Evolutionary conservation across 2,113 vertebrate species (phyloP).

Genomic region (Melanocharis versteri): DNA sequence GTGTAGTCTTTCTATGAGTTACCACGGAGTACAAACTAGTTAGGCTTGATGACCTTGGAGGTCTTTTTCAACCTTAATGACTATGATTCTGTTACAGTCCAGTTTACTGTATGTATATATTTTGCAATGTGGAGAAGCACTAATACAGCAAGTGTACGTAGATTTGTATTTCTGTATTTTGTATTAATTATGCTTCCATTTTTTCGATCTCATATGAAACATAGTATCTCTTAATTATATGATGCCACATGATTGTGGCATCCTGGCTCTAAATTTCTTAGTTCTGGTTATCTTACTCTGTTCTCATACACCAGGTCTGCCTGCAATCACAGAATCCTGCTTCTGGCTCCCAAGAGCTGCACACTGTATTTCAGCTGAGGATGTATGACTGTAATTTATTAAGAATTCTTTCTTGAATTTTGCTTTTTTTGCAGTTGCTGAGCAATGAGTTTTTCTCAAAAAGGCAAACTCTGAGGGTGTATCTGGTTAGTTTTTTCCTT

Average conservation of each 20-base stretch:
- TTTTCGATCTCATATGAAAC: background rate
- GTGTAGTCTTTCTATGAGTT: background rate
- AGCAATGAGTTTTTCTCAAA: background rate
- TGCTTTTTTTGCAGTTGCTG: background rate
- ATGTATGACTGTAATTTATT: background rate
- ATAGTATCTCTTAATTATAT: background rate
- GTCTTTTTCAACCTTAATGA: background rate
- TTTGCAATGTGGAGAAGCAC: background rate
- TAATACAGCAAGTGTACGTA: background rate
- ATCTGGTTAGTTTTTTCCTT: background rate
- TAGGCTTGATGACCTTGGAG: background rate
- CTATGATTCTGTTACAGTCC: background rate
- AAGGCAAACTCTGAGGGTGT: background rate
- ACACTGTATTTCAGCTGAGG: background rate
- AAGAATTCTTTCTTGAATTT: background rate
- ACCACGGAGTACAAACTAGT: background rate
- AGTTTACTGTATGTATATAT: background rate
- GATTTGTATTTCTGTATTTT: background rate
- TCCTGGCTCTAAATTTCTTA: background rate
- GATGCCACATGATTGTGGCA: background rate
- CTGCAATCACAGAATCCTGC: background rate
- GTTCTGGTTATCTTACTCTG: background rate
- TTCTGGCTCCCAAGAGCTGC: background rate
- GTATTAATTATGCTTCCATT: background rate
- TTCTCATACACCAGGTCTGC: background rate